Evolutionary conservation across 2,888 invertebrate genomes (phyloP).

Genomic region (Lottia scabra): DNA sequence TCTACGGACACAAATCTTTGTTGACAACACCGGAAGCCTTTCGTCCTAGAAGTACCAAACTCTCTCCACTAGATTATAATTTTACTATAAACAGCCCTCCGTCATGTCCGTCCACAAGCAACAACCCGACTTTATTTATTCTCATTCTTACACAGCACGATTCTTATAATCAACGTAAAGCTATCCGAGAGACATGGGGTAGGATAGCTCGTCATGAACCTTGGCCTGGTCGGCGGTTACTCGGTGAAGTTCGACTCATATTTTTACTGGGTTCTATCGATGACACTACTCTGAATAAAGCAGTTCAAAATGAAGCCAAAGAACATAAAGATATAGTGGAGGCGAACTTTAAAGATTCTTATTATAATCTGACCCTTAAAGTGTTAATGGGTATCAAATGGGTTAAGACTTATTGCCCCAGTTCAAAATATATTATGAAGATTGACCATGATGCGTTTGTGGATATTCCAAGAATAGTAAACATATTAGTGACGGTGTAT

Average conservation of each 20-base stretch:
- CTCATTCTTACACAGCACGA: neutral
- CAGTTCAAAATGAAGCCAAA: neutral
- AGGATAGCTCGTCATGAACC: neutral
- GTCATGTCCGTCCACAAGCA: neutral
- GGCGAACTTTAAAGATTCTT: conserved; percentile 7
- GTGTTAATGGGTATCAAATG: conserved; percentile 2
- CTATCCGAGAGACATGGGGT: neutral
- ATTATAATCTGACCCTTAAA: conserved; percentile 9
- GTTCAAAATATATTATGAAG: conserved; percentile 6
- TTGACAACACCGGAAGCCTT: neutral
- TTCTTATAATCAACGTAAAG: neutral
- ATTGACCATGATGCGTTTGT: conserved; percentile 8
- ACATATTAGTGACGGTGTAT: neutral
- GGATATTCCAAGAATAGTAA: neutral
- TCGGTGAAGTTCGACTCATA: neutral
- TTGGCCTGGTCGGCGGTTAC: neutral
- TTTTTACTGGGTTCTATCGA: neutral
- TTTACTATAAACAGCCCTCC: neutral
- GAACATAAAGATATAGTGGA: neutral
- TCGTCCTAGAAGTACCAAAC: neutral
- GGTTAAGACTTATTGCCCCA: neutral
- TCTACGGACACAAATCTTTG: neutral
- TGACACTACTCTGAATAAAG: neutral
- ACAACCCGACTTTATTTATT: neutral
- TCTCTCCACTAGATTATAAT: neutral